These are phyloP conservation scores for Ennomos quercinarius DNA, from an alignment of 2,888 invertebrate species.

Conservation along the genomic window DNA sequence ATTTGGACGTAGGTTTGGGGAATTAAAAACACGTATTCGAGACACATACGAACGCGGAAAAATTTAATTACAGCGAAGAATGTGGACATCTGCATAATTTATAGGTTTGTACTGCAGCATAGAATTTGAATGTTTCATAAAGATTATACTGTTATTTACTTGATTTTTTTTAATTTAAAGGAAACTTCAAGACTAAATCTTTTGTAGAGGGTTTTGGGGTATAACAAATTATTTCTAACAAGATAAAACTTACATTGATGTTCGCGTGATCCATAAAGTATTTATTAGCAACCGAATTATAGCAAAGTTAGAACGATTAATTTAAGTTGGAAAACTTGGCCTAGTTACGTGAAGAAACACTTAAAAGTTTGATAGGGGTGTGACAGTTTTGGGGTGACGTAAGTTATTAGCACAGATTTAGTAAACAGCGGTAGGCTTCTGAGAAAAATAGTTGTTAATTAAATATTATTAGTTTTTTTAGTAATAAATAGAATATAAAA, in stretches of 20 bases:
- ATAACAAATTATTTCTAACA: slow-evolving; percentile 4
- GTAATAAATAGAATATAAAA: no score
- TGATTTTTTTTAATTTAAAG: no score
- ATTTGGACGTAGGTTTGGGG: slow-evolving; percentile 28
- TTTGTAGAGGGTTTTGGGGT: no score
- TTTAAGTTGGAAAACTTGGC: slow-evolving; percentile 35
- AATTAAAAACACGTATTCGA: slow-evolving; percentile 18
- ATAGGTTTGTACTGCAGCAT: no score
- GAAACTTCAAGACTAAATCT: no score
- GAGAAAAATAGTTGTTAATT: background rate
- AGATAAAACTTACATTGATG: slow-evolving; percentile 13
- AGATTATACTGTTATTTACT: no score
- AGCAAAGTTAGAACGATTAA: slow-evolving; percentile 27
- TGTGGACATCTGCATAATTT: slow-evolving; percentile 13
- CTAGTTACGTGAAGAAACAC: slow-evolving; percentile 26
- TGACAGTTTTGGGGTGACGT: slow-evolving; percentile 26
- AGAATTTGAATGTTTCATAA: no score
- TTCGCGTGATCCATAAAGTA: slow-evolving; percentile 27
- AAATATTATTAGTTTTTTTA: no score
- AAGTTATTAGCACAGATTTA: slow-evolving; percentile 13
- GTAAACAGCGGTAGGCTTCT: background rate
- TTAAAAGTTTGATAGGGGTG: slow-evolving; percentile 33
- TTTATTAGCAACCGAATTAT: slow-evolving; percentile 24
- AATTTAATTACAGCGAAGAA: slow-evolving; percentile 16
- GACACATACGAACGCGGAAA: slow-evolving; percentile 2